Base-by-base conservation (phyloP, 2,113 vertebrate species). In the Motacilla tschutschensis region DNA sequence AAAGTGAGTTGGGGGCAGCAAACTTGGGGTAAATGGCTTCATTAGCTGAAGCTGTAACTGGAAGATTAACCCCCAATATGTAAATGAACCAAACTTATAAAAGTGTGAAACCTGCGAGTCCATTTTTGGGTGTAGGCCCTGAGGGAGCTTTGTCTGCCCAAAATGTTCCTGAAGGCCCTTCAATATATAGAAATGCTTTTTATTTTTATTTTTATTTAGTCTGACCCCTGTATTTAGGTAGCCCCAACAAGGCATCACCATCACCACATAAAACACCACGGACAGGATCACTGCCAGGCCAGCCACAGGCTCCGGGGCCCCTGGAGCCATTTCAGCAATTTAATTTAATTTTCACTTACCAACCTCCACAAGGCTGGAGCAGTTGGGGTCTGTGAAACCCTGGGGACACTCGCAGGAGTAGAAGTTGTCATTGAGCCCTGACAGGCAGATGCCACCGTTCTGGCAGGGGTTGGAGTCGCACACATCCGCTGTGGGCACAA, bases 331-430 rank as follows among this genome's bases (percentile, higher is more conserved):
- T 58, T 8, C 51, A 88, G 72, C 36, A 31, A n/a, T 89, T 73
- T 83, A 94, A 90, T 91, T 95, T 88, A 93, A 91, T 91, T 96
- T 95, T 58, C 96, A 98, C 97, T 98, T 98, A 98, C 97, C 97
- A 97, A 96, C 97, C 97, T 98, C 97, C 97, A 97, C 95, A 95
- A 96, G 50, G 90, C 96, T 96, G 95, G 97, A 97, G 86, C 97
- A 98, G 82, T 97, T 97, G 85, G 94, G 95, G 51, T 95, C 97
- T 46, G 93, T 96, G 95, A 97, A 97, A 84, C 97, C 97, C 43
- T 93, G 93, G 24, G 97, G 97, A 80, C 97, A 97, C 48, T 98
- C 95, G 3, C 97, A 98, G 57, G 97, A 96, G 91, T 95, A 98
- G 50, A 96, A 96, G 40, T 95, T 85, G 33, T 96, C 96, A 14